These are phyloP conservation scores for Fulica atra DNA, from an alignment of 2,113 vertebrate genomes.

Conservation along the genomic window DNA sequence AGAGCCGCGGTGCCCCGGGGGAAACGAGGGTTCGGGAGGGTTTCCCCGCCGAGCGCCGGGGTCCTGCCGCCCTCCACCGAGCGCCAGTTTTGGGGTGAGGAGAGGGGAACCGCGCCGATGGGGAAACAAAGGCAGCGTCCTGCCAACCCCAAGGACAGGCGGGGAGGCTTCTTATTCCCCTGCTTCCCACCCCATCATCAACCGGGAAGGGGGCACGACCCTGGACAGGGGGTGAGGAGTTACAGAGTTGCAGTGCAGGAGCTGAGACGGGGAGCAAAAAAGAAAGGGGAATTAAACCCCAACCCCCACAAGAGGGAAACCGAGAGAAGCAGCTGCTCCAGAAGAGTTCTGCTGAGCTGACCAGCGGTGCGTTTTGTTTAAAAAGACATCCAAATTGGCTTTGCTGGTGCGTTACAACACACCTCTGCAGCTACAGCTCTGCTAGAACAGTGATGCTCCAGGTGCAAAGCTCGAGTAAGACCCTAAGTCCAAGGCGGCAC, in stretches of 20 bases:
- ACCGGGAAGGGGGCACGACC: too few species aligned
- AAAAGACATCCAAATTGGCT: not conserved
- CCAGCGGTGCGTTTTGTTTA: accelerated
- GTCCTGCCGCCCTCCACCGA: not conserved
- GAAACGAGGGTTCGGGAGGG: not conserved
- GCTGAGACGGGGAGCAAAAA: too few species aligned
- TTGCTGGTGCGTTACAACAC: accelerated
- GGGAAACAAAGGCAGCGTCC: too few species aligned
- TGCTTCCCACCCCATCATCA: accelerated
- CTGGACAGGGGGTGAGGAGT: not conserved
- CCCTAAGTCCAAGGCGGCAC: not conserved
- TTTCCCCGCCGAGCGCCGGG: too few species aligned
- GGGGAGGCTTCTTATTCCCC: too few species aligned
- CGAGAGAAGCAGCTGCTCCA: not conserved
- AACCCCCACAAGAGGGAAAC: too few species aligned
- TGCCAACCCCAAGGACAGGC: too few species aligned
- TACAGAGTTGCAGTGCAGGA: not conserved
- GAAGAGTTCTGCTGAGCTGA: not conserved
- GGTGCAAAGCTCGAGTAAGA: not conserved
- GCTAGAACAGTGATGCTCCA: not conserved
- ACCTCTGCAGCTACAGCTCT: too few species aligned
- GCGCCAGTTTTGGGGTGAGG: not conserved
- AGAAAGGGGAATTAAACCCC: too few species aligned
- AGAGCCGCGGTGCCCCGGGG: not conserved
- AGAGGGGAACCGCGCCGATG: not conserved